Base-by-base conservation (phyloP, 2,888 invertebrate genomes). In the Catotricha subobsoleta region DNA sequence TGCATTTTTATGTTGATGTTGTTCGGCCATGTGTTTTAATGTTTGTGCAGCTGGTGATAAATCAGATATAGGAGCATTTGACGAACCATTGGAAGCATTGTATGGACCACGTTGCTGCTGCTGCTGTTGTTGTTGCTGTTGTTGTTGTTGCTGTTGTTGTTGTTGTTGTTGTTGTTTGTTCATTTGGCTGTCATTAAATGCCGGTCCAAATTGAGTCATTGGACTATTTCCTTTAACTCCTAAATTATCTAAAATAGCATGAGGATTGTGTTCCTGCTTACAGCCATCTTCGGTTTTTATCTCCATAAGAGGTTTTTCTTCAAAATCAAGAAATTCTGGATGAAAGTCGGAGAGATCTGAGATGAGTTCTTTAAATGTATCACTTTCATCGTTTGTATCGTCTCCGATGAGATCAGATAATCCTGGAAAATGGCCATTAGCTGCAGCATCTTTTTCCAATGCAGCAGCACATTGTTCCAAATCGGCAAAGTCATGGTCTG, bases 11-110 rank as follows among this genome's bases (percentile, higher is more conserved):
- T 86, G 87, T 23, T 39, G 30, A 63, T 92, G 92, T 60, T 92
- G 92, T 59, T 92, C 91, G 29, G 92, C 92, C 91, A 92, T 91
- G 55, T 92, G 91, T 59, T 92, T 92, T 40, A 94, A 67, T 1
- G 91, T 92, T 65, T 92, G 90, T 38, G 92, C 91, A 1, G 94
- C 94, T 19, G 91, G 84, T 44, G 88, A 87, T 59, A 83, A 68
- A 59, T 86, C 84, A 51, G 55, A 67, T 28, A 39, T 39, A 55
- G 48, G 69, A 64, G 47, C 71, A 69, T 18, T 69, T 62, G 44
- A 67, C 54, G 42, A 43, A 39, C 2, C 49, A 25, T 35, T 41
- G 19, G 18, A 41, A 40, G 5, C 49, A 29, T 41, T 41, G 29
- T 29, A 41, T 21, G 15, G 29, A n/a, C 38, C 41, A 45, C 42